phyloP scores from a whole-genome alignment of 1,140 invertebrate species.

The Aphelinus certus region DNA sequence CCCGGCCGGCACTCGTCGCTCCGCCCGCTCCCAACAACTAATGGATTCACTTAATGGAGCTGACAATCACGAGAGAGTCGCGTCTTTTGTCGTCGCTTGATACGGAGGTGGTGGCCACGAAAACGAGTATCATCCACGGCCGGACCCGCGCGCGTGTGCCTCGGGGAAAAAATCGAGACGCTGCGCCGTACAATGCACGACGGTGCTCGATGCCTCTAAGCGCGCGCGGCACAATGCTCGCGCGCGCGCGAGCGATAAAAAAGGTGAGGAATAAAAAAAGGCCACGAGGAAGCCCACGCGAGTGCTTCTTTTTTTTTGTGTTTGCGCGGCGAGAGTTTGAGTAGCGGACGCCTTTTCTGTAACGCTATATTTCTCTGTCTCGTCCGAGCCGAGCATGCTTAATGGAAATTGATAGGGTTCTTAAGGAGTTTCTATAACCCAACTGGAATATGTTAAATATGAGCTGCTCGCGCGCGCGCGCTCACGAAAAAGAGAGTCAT shows the following conservation, averaged over 20 bases:
- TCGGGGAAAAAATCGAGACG: constrained; percentile 14
- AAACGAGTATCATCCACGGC: constrained; percentile 30
- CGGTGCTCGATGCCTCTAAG: background rate
- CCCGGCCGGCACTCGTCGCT: background rate
- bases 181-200: background rate
- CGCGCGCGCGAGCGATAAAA: background rate
- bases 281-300: background rate
- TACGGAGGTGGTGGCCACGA: background rate
- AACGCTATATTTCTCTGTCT: constrained; percentile 35
- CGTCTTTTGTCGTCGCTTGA: background rate
- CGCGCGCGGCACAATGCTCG: background rate
- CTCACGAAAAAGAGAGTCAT: constrained; percentile 4
- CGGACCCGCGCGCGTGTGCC: background rate
- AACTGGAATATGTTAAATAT: constrained; percentile 5
- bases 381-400: constrained; percentile 18
- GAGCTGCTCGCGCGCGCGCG: background rate
- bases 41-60: constrained; percentile 40
- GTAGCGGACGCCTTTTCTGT: background rate
- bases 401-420: constrained; percentile 35
- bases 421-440: constrained; percentile 14
- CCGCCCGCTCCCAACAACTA: constrained; percentile 11
- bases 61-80: constrained; percentile 21
- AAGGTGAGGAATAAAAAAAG: background rate
- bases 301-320: constrained; percentile 18
- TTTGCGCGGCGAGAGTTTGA: too few species aligned